A percentile compares a stretch with the other conserved stretches of the same genome.
These are phyloP conservation scores for Lepilemur ruficaudatus DNA, from an alignment of 2,797 vertebrate species.

Conservation along the genomic window DNA sequence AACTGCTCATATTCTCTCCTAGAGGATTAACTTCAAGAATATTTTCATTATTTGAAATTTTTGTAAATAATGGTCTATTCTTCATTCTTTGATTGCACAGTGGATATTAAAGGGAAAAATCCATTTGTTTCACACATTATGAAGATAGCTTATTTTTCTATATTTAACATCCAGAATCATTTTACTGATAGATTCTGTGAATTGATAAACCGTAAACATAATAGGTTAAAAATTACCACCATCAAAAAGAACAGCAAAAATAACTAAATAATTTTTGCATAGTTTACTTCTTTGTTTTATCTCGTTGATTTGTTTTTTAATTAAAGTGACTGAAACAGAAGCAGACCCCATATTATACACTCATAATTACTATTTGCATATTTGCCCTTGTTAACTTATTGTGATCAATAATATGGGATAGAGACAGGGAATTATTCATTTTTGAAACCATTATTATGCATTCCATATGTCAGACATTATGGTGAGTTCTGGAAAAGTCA, in stretches of 20 bases:
- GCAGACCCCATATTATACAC: background rate
- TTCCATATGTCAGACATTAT: background rate
- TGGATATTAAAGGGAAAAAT: constrained; percentile 16
- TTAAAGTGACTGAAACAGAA: background rate
- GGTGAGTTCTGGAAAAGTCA: background rate
- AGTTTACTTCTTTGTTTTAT: background rate
- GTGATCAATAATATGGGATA: background rate
- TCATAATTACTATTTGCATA: background rate
- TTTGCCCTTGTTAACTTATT: background rate
- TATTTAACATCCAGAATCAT: background rate
- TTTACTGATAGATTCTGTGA: background rate
- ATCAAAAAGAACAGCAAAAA: background rate
- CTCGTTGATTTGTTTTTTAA: background rate
- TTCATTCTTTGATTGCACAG: background rate
- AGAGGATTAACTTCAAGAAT: background rate
- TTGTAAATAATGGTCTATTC: background rate
- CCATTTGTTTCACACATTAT: background rate
- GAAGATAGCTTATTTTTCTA: background rate
- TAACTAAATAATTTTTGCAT: background rate
- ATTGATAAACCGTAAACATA: background rate
- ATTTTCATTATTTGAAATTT: background rate
- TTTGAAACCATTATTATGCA: background rate
- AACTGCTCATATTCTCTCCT: constrained; percentile 16
- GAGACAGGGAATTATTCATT: background rate
- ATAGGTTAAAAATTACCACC: background rate